Percentiles rank a stretch among this genome's conserved stretches.
Evolutionary conservation across 2,113 vertebrate genomes (phyloP).

Genomic region (Megaceryle maxima): DNA sequence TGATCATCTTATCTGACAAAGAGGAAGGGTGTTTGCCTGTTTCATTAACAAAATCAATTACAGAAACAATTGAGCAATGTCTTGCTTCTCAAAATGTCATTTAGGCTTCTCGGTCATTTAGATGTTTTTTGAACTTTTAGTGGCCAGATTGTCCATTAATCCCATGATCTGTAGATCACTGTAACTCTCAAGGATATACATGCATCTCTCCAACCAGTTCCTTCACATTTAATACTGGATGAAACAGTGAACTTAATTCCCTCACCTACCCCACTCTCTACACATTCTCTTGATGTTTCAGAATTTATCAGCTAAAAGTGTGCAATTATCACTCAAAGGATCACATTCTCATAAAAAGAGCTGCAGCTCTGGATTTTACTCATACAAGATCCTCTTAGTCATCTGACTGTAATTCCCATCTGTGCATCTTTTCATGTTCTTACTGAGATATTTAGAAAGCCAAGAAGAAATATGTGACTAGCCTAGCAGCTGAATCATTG

Average conservation of each 20-base stretch:
- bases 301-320: neutral
- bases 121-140: neutral
- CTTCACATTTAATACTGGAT: neutral
- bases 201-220: neutral
- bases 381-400: slow-evolving; percentile 45
- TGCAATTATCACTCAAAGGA: neutral
- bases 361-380: slow-evolving; percentile 29
- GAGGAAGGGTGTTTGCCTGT: neutral
- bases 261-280: neutral
- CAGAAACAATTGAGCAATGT: neutral
- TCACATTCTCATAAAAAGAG: slow-evolving; percentile 7
- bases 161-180: neutral
- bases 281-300: neutral
- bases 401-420: slow-evolving; percentile 54
- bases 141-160: neutral
- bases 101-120: neutral
- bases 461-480: slow-evolving; percentile 48
- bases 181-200: neutral
- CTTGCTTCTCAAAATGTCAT: neutral
- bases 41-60: neutral
- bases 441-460: slow-evolving; percentile 50
- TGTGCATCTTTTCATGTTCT: slow-evolving; percentile 61
- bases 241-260: neutral
- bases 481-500: slow-evolving; percentile 55
- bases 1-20: neutral